Evolutionary conservation across 2,797 vertebrate genomes (phyloP), one percentile per base, ranked within the genome.

Genomic region (Sebastes elongatus): DNA sequence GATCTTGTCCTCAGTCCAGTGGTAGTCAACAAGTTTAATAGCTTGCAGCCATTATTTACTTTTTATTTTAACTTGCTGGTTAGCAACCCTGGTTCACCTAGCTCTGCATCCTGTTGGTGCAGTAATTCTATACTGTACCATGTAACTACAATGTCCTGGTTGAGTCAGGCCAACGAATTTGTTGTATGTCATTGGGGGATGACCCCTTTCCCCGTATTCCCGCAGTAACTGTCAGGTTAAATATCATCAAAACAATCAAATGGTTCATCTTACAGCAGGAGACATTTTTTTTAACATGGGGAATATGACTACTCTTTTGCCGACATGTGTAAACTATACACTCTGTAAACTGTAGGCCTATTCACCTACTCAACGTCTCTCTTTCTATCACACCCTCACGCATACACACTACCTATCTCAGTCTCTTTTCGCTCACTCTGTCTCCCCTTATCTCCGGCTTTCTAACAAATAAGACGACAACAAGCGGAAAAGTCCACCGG

Each of bases 401-500:
- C 73, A 79, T 13, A 75, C 76, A 66, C 60, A 81, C 20, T 56
- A 75, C 56, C 73, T 76, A 78, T 81, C 71, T 71, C 68, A 11
- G 28, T 73, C 59, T 74, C 61, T 63, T 69, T 25, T 74, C 38
- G 38, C 74, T 80, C 72, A 74, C 82, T 87, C 74, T 73, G 76
- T 83, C 78, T 86, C 81, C 81, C 42, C 86, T 92, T 92, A 92
- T 92, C 87, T 87, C 76, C 4, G 20, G 60, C 77, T 88, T 85
- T 74, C 83, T 60, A 83, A 86, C 87, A 90, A 90, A 92, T 88
- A 89, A 86, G 73, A 71, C 68, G 76, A 87, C 85, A 88, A 83
- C 81, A 55, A 85, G 85, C 87, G 27, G 78, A 80, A 86, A 91
- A 89, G 74, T 91, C 83, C 60, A 60, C 84, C 20, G 81, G 82